Percentiles rank a stretch among this genome's conserved stretches.
phyloP scores from a whole-genome alignment of 2,797 vertebrate species.

The Falco columbarius region DNA sequence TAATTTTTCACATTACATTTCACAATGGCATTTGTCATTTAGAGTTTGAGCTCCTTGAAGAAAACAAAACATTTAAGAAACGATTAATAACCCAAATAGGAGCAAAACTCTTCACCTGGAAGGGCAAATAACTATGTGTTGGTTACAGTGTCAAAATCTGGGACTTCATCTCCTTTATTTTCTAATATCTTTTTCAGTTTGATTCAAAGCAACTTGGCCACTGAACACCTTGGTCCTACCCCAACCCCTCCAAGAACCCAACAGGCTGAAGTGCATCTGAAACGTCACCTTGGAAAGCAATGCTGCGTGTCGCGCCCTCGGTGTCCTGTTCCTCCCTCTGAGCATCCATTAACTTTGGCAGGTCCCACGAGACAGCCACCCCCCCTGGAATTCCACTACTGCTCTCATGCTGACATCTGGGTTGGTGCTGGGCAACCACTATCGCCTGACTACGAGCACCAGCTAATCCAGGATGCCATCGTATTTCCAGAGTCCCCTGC shows the following conservation, averaged over 20 bases:
- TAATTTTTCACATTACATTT: not conserved
- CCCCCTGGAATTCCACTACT: not conserved
- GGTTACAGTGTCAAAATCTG: not conserved
- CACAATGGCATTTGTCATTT: not conserved
- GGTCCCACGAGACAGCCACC: not conserved
- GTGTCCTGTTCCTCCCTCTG: not conserved
- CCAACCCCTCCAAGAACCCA: not conserved
- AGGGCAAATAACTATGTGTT: not conserved
- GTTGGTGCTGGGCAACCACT: not conserved
- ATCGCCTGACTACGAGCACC: not conserved
- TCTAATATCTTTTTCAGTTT: not conserved
- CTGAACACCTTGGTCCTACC: not conserved
- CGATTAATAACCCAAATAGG: not conserved
- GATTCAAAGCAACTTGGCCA: not conserved
- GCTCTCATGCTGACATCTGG: not conserved
- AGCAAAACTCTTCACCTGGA: not conserved
- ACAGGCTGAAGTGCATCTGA: not conserved
- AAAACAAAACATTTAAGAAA: not conserved
- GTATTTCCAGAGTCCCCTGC: not conserved
- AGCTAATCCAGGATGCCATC: not conserved
- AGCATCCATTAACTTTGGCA: not conserved
- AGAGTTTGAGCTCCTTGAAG: not conserved
- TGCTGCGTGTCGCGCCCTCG: accelerated
- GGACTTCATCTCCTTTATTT: not conserved
- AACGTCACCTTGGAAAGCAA: not conserved